A percentile compares a stretch with the other conserved stretches of the same genome.
Conservation (phyloP, 2,888 invertebrate genomes). For the Electrophaes corylata region DNA sequence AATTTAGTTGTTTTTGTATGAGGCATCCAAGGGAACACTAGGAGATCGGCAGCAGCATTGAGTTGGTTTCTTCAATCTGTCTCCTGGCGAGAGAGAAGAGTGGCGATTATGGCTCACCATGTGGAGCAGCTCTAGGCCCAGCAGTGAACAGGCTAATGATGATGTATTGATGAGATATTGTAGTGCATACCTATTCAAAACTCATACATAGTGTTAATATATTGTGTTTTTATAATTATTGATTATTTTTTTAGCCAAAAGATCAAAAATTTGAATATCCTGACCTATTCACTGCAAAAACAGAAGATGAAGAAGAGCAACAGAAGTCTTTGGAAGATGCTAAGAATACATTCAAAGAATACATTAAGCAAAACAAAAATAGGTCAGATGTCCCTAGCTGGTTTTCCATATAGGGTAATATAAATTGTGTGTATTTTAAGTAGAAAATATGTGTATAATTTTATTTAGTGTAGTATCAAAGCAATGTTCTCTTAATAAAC, state of each 20-base stretch:
- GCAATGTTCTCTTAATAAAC: background rate
- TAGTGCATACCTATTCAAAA: too few species aligned
- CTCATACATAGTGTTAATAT: background rate
- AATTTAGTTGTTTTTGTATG: too few species aligned
- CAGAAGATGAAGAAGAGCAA: slow-evolving; percentile 83
- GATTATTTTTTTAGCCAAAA: slow-evolving; percentile 85
- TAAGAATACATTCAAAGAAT: slow-evolving; percentile 85
- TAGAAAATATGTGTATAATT: background rate
- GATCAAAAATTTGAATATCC: slow-evolving; percentile 90
- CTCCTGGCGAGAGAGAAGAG: too few species aligned
- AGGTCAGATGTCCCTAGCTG: slow-evolving; percentile 90
- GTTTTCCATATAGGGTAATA: slow-evolving; percentile 86
- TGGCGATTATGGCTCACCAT: too few species aligned
- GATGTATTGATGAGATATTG: too few species aligned
- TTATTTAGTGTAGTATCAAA: background rate
- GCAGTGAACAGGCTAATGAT: too few species aligned
- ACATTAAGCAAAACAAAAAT: slow-evolving; percentile 86
- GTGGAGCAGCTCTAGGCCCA: too few species aligned
- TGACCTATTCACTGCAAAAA: slow-evolving; percentile 85
- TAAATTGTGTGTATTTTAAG: background rate
- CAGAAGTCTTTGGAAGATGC: slow-evolving; percentile 85
- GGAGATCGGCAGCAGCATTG: too few species aligned
- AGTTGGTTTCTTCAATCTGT: too few species aligned
- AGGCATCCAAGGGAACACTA: too few species aligned
- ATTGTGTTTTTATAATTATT: background rate